Evolutionary conservation across 2,888 invertebrate species (phyloP).

Genomic region (Monopis laevigella): DNA sequence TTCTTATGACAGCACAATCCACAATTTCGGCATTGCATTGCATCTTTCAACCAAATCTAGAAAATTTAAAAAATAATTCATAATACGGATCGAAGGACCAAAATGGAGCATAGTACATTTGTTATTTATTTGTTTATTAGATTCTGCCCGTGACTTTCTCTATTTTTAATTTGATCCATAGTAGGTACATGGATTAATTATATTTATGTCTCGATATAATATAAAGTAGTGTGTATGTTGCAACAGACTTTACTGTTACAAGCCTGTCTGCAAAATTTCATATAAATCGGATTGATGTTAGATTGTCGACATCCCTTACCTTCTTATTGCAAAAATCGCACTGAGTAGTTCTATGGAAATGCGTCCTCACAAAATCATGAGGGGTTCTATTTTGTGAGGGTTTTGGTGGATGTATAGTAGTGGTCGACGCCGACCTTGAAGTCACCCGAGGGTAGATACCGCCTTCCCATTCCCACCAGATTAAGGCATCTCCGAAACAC

Average conservation of each 20-base stretch:
- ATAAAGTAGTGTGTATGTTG: no score
- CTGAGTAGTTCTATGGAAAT: slow-evolving; percentile 88
- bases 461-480: slow-evolving; percentile 82
- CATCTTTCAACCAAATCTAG: slow-evolving; percentile 96
- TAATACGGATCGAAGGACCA: no score
- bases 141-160: no score
- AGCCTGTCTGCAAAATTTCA: no score
- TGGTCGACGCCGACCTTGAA: slow-evolving; percentile 34
- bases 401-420: slow-evolving; percentile 29
- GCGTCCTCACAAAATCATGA: slow-evolving; percentile 87
- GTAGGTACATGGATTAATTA: no score
- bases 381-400: slow-evolving; percentile 39
- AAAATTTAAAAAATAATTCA: slow-evolving; percentile 2
- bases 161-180: no score
- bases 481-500: slow-evolving; percentile 90
- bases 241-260: no score
- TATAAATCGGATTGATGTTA: no score
- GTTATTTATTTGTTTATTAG: no score
- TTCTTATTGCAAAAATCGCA: slow-evolving; percentile 96
- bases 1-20: slow-evolving; percentile 95
- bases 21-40: slow-evolving; percentile 90
- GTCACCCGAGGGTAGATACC: slow-evolving; percentile 34
- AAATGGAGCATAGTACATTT: no score
- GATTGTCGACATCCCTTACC: no score
- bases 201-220: no score